Evolutionary conservation across 2,113 vertebrate species (phyloP).

Genomic region (Alexandromys fortis): DNA sequence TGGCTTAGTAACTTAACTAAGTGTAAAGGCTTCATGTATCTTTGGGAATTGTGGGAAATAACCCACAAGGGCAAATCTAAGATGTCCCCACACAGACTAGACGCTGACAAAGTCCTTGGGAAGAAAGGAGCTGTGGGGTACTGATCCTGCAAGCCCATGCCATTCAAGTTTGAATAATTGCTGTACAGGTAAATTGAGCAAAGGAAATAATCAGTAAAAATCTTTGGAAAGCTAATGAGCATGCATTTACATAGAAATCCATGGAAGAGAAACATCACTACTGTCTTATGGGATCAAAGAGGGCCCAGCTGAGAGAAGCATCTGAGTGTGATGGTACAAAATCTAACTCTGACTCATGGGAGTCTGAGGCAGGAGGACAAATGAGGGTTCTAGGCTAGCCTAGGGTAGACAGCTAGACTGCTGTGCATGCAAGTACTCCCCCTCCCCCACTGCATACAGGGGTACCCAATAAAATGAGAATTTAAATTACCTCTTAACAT

Average conservation of each 20-base stretch:
- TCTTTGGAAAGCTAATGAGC: slow-evolving; percentile 4
- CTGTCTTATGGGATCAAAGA: background rate
- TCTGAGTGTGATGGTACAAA: background rate
- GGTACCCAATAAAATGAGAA: background rate
- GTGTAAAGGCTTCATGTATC: background rate
- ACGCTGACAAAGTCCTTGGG: background rate
- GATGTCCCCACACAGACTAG: background rate
- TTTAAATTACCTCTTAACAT: background rate
- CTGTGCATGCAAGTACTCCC: background rate
- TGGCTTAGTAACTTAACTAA: slow-evolving; percentile 36
- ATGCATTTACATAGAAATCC: background rate
- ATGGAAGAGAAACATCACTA: background rate
- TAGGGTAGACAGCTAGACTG: background rate
- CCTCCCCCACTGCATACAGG: background rate
- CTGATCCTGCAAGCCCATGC: background rate
- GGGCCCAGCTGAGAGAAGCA: background rate
- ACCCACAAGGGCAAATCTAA: background rate
- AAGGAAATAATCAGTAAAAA: slow-evolving; percentile 49
- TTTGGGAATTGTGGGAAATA: background rate
- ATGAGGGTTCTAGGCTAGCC: background rate
- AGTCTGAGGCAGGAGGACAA: background rate
- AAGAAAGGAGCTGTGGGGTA: background rate
- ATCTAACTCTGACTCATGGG: background rate
- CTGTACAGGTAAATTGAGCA: background rate
- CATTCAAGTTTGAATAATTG: background rate